Evolutionary conservation across 1,140 invertebrate genomes (phyloP), one percentile per base, ranked within the genome.

Genomic region (Drosophila ficusphila): DNA sequence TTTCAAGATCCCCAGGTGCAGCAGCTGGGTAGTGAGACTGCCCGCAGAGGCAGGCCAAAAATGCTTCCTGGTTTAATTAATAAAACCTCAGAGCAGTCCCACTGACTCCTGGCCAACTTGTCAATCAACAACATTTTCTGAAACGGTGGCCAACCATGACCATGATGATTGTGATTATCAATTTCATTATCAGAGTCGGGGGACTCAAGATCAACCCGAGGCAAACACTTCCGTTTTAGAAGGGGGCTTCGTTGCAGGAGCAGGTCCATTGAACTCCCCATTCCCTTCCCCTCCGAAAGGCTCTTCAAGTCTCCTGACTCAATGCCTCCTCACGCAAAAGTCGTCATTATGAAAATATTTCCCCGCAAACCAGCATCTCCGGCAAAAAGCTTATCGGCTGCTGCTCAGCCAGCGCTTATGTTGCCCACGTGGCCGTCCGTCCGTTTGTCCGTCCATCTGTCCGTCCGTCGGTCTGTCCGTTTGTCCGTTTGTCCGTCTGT

Each of bases 51-150:
- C 48, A 36, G 62, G 9, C 62, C 34, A 4, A 57, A 78, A 83
- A 79, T 39, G 62, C 81, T 81, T 86, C 82, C 81, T 88, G 82
- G 81, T 86, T 86, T 86, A 86, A 86, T 86, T 86, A 86, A 81
- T 79, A 79, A 65, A 36, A 16, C 42, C 42, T 7, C 23, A 14
- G 33, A 29, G 12, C 19, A 41, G 21, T 52, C 8, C 8, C 34
- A 25, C 14, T 18, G 9, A 8, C 27, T 25, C 18, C 36, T 60
- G 60, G 12, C 34, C 48, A 73, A 57, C 77, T 71, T 86, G 82
- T 86, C 82, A 81, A 82, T 88, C 82, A 86, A 81, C 77, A 77
- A 61, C 68, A 65, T 85, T 86, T 86, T 62, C 60, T 76, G 39
- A 64, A 49, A 53, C 49, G 53, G 34, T 60, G 42, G 39, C 52